These are phyloP conservation scores for Fragum whitleyi DNA, from an alignment of 2,888 invertebrate species.

Conservation along the genomic window DNA sequence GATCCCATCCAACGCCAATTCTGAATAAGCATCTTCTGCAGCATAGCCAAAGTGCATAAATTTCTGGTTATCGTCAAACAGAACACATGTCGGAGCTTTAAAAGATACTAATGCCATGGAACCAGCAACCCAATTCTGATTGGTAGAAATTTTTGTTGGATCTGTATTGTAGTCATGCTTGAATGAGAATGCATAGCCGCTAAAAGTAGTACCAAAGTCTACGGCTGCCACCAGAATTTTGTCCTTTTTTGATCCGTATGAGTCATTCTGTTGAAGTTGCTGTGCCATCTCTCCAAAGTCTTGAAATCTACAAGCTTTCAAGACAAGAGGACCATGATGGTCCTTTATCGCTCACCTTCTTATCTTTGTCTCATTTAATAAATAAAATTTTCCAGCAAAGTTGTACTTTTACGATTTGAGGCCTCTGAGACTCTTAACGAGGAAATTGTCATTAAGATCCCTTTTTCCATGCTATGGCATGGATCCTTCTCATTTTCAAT, in stretches of 20 bases:
- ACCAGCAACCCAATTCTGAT: conserved; percentile 59
- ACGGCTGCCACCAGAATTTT: conserved; percentile 62
- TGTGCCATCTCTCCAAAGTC: background rate
- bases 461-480: too few relatives aligned
- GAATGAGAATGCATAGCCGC: conserved; percentile 64
- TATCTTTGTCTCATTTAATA: too few relatives aligned
- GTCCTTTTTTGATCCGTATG: conserved; percentile 44
- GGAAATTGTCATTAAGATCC: too few relatives aligned
- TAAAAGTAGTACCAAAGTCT: conserved; percentile 65
- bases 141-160: conserved; percentile 51
- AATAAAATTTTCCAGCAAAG: too few relatives aligned
- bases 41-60: conserved; percentile 63
- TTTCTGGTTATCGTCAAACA: conserved; percentile 54
- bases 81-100: conserved; percentile 55
- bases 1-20: conserved; percentile 53
- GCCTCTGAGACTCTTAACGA: too few relatives aligned
- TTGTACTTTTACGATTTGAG: too few relatives aligned
- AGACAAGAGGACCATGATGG: too few relatives aligned
- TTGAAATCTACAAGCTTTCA: too few relatives aligned
- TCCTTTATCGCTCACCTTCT: too few relatives aligned
- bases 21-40: conserved; percentile 56
- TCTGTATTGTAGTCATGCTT: conserved; percentile 51
- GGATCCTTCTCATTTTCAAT: too few relatives aligned
- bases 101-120: conserved; percentile 51
- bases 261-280: background rate